phyloP scores from a whole-genome alignment of 1,140 invertebrate genomes.

The Pissodes strobi region DNA sequence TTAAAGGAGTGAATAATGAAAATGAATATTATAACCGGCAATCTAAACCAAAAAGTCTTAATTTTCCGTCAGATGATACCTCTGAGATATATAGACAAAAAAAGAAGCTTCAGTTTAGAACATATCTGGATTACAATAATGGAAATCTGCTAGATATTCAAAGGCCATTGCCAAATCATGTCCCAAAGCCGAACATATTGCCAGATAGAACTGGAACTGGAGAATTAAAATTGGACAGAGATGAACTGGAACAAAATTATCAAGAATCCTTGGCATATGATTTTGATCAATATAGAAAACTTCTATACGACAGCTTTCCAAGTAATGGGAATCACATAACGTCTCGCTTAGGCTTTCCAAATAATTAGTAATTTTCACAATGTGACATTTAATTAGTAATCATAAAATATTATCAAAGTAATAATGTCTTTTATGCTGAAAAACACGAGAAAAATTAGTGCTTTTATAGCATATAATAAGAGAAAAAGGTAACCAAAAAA shows the following conservation, averaged over 20 bases:
- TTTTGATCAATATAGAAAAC: conserved; percentile 4
- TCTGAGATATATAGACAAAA: conserved; percentile 30
- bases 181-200: conserved; percentile 51
- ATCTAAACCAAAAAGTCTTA: too few relatives aligned
- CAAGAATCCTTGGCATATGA: conserved; percentile 8
- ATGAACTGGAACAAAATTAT: conserved; percentile 28
- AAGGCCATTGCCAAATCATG: conserved; percentile 45
- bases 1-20: too few relatives aligned
- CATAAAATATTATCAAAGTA: too few relatives aligned
- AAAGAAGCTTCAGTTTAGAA: conserved; percentile 31
- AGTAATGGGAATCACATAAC: background rate
- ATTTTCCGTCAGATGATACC: too few relatives aligned
- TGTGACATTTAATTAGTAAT: too few relatives aligned
- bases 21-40: too few relatives aligned
- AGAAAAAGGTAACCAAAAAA: too few relatives aligned
- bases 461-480: too few relatives aligned
- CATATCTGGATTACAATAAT: too few relatives aligned
- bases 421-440: too few relatives aligned
- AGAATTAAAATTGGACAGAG: conserved; percentile 51
- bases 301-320: conserved; percentile 27
- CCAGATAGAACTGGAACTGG: conserved; percentile 57
- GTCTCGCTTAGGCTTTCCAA: conserved; percentile 1
- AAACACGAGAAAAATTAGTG: too few relatives aligned
- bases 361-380: too few relatives aligned
- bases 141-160: conserved; percentile 44